phyloP scores from a whole-genome alignment of 2,113 vertebrate species.

The Anser brachyrhynchus region DNA sequence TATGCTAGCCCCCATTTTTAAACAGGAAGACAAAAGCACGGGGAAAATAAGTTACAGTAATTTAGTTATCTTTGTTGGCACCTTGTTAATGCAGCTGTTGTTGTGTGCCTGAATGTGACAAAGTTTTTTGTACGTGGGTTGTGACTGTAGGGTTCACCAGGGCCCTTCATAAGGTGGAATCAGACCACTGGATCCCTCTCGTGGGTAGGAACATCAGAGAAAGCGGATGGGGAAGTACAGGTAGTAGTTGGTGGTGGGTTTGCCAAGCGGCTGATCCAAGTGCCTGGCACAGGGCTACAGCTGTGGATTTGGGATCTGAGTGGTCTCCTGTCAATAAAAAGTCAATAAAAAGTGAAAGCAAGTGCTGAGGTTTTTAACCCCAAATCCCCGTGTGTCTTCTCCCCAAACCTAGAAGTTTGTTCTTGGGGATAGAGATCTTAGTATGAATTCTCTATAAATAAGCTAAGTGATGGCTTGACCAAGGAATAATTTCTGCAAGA shows the following conservation, averaged over 20 bases:
- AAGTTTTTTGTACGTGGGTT: neutral
- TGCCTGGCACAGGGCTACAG: accelerated
- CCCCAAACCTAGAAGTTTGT: neutral
- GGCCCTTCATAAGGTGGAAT: neutral
- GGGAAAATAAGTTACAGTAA: neutral
- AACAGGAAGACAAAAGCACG: conserved; percentile 7
- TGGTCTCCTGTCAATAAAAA: neutral
- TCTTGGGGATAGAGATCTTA: neutral
- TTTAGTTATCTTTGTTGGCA: neutral
- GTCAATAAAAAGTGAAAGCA: neutral
- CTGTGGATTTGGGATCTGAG: neutral
- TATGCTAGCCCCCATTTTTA: neutral
- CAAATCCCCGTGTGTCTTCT: neutral
- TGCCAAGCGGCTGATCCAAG: neutral
- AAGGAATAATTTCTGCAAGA: neutral
- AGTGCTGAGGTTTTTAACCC: neutral
- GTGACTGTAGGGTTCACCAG: neutral
- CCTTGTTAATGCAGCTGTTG: neutral
- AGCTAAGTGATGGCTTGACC: neutral
- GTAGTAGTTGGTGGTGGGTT: neutral
- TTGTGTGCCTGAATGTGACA: neutral
- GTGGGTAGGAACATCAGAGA: neutral
- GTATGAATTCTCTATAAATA: neutral
- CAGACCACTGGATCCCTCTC: neutral
- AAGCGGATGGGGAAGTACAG: neutral